Percentiles rank a stretch among this genome's conserved stretches.
Conservation (phyloP, 2,113 vertebrate species). For the Notiomystis cincta region DNA sequence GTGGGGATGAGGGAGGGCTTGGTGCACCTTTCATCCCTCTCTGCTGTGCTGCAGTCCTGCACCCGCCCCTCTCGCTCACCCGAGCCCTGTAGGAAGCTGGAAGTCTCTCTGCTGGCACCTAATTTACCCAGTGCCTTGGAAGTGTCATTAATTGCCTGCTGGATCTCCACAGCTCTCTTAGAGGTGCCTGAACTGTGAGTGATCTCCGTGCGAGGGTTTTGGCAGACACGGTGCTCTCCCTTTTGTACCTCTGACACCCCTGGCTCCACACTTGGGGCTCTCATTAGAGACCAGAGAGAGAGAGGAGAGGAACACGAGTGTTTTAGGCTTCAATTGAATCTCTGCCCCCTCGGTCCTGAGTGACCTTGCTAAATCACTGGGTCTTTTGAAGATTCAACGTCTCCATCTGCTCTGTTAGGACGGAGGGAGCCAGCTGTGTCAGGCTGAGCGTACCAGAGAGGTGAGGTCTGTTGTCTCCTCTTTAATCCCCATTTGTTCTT, state of each 20-base stretch:
- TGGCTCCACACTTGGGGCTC: background rate
- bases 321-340: background rate
- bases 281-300: background rate
- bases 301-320: background rate
- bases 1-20: background rate
- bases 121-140: background rate
- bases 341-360: background rate
- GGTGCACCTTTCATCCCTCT: background rate
- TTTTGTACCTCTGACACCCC: background rate
- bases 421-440: background rate
- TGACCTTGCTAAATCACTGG: background rate
- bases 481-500: background rate
- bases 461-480: background rate
- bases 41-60: background rate
- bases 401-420: background rate
- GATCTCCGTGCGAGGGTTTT: background rate
- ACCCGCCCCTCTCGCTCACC: background rate
- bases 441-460: background rate
- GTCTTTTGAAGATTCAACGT: background rate
- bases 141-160: background rate
- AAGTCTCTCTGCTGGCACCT: background rate
- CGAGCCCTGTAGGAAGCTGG: background rate
- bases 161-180: background rate
- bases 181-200: background rate
- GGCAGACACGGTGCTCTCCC: rapidly evolving